Percentiles rank a stretch among this genome's conserved stretches.
phyloP scores from a whole-genome alignment of 2,888 invertebrate species.

The Lamellibrachia columna region DNA sequence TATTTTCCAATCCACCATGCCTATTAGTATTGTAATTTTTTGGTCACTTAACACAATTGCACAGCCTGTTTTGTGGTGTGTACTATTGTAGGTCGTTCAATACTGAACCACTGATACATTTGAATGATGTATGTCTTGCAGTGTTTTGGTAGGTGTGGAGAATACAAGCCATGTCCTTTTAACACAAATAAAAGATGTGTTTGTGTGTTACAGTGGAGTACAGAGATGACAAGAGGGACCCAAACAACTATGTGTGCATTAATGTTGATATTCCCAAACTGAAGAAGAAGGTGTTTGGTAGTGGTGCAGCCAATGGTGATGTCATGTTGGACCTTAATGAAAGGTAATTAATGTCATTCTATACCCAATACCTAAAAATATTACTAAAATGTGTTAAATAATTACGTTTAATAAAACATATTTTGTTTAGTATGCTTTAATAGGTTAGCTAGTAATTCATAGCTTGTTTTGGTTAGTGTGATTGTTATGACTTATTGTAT shows the following conservation, averaged over 20 bases:
- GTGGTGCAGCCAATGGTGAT: slow-evolving; percentile 21
- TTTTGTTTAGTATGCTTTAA: not conserved
- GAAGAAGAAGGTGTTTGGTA: slow-evolving; percentile 24
- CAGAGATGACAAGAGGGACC: slow-evolving; percentile 23
- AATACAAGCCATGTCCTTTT: no score
- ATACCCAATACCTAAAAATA: not conserved
- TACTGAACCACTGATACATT: no score
- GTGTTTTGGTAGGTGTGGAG: no score
- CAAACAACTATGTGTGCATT: slow-evolving; percentile 27
- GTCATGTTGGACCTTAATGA: slow-evolving; percentile 7
- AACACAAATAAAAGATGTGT: not conserved
- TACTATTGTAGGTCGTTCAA: no score
- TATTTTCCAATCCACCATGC: no score
- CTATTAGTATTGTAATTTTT: no score
- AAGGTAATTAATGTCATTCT: not conserved
- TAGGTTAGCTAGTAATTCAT: not conserved
- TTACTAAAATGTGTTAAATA: not conserved
- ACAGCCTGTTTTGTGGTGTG: no score
- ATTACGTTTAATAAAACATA: not conserved
- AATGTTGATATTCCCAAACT: slow-evolving; percentile 22
- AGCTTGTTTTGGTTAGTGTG: not conserved
- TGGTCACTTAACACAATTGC: no score
- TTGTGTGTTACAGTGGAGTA: slow-evolving; percentile 22
- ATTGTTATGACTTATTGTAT: not conserved
- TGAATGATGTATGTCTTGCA: no score